phyloP scores from a whole-genome alignment of 1,140 invertebrate genomes.

The Babylonia areolata region DNA sequence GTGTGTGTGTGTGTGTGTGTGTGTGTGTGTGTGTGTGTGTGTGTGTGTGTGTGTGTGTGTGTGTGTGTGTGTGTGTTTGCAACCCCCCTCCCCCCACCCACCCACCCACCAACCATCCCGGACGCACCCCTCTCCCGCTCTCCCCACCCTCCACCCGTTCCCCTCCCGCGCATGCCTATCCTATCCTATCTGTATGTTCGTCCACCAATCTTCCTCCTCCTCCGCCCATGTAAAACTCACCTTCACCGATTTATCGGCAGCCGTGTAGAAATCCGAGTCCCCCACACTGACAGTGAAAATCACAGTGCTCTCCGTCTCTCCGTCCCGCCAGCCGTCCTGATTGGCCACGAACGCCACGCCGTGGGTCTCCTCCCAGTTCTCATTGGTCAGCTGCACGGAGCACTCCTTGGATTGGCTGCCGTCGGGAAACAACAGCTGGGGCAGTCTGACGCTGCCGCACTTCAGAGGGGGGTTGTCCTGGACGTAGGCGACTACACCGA shows the following conservation, averaged over 20 bases:
- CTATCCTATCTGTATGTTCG: not conserved
- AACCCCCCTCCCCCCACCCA: not conserved
- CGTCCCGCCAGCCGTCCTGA: conserved; percentile 49
- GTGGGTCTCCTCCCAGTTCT: conserved; percentile 42
- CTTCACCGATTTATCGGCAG: conserved; percentile 36
- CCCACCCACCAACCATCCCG: too few species aligned
- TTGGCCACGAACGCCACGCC: conserved; percentile 41
- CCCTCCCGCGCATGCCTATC: not conserved
- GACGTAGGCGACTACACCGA: conserved; percentile 37
- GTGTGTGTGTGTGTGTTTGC: too few species aligned
- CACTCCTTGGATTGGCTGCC: conserved; percentile 42
- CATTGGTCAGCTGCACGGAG: conserved; percentile 37
- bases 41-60: too few species aligned
- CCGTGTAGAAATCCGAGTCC: not conserved
- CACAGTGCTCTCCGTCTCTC: conserved; percentile 32
- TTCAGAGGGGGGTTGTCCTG: conserved; percentile 24
- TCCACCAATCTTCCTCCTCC: too few species aligned
- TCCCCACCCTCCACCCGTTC: not conserved
- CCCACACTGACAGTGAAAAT: conserved; percentile 45
- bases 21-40: too few species aligned
- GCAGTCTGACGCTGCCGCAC: conserved; percentile 27
- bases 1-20: too few species aligned
- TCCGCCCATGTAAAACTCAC: conserved; percentile 42
- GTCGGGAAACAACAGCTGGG: conserved; percentile 51
- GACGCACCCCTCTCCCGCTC: too few species aligned